These are phyloP conservation scores for Hyperoplus lanceolatus DNA, from an alignment of 2,797 vertebrate genomes.

Conservation along the genomic window DNA sequence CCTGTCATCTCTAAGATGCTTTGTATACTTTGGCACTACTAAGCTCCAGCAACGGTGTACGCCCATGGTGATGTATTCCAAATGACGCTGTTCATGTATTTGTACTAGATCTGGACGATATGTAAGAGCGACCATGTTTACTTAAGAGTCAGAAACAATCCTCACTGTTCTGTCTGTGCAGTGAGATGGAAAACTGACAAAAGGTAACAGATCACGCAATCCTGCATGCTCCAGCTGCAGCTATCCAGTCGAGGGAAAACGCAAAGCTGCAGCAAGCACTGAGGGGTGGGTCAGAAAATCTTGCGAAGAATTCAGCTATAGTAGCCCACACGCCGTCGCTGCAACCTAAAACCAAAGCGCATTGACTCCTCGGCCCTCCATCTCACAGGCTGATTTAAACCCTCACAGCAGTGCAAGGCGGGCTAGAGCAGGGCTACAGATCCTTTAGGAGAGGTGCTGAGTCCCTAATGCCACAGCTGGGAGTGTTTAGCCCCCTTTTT, in stretches of 20 bases:
- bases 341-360: conserved; percentile 60
- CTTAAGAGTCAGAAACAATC: conserved; percentile 65
- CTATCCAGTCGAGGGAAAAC: conserved; percentile 29
- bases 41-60: conserved; percentile 16
- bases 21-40: conserved; percentile 58
- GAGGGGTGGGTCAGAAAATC: conserved; percentile 27
- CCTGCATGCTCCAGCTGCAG: conserved; percentile 56
- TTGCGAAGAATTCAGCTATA: conserved; percentile 44
- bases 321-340: conserved; percentile 9
- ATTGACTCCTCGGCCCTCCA: conserved; percentile 21
- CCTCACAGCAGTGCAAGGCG: conserved; percentile 23
- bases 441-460: conserved; percentile 66
- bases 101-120: conserved; percentile 60
- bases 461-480: conserved; percentile 78
- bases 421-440: conserved; percentile 36
- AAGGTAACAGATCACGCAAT: conserved; percentile 65
- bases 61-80: conserved; percentile 29
- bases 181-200: conserved; percentile 66
- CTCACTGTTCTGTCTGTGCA: conserved; percentile 54
- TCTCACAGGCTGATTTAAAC: conserved; percentile 61
- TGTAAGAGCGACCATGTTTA: conserved; percentile 55
- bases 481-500: conserved; percentile 75
- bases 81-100: conserved; percentile 32
- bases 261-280: conserved; percentile 26
- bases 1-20: conserved; percentile 61